Conservation (phyloP, 2,797 vertebrate genomes). For the Labeo calbasu region DNA sequence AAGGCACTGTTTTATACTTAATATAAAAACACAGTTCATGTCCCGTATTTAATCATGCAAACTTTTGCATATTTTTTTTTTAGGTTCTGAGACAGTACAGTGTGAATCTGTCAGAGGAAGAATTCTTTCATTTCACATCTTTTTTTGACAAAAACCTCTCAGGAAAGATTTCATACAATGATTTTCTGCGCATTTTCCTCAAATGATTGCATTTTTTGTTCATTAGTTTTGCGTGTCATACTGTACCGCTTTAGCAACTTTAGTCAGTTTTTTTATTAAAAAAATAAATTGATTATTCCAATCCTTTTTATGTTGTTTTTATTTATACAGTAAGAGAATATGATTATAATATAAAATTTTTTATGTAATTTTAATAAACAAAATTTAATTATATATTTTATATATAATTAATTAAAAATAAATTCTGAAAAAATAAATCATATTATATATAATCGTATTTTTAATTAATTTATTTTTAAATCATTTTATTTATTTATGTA, state of each 20-base stretch:
- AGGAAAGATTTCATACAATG: conserved; percentile 77
- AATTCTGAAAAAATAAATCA: background rate
- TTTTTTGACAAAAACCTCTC: conserved; percentile 77
- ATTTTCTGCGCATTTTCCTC: conserved; percentile 80
- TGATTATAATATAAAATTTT: background rate
- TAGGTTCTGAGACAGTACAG: conserved; percentile 75
- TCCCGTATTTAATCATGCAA: background rate
- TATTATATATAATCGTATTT: too few species aligned
- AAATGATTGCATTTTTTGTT: conserved; percentile 51
- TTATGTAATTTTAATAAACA: background rate
- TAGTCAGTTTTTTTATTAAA: background rate
- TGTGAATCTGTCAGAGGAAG: conserved; percentile 73
- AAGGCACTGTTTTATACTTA: background rate
- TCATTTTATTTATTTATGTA: too few species aligned
- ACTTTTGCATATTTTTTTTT: background rate
- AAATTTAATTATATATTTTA: background rate
- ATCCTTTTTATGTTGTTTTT: background rate
- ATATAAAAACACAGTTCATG: background rate
- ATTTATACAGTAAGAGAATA: background rate
- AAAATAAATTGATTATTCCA: background rate
- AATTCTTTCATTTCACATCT: conserved; percentile 79
- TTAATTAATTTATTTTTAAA: too few species aligned
- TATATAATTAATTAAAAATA: background rate
- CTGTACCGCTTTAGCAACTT: background rate
- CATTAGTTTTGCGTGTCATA: background rate